Conservation (phyloP, 2,888 invertebrate genomes). For the Trachelus iudaicus region DNA sequence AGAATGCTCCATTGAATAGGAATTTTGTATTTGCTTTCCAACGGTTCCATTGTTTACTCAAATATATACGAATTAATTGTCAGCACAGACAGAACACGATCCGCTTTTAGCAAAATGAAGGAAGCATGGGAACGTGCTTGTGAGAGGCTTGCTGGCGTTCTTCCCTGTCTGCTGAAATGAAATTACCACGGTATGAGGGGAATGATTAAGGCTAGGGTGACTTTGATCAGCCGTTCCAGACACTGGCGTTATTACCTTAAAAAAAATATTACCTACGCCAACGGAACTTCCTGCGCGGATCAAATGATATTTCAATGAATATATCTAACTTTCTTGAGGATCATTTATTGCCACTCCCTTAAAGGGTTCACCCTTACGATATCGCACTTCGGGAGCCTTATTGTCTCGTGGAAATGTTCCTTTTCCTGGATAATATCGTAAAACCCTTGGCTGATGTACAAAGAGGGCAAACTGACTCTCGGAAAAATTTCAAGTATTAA, state of each 20-base stretch:
- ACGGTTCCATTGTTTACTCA: neutral
- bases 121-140: too few relatives aligned
- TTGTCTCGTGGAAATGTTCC: neutral
- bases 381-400: neutral
- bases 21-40: neutral
- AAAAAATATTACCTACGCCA: too few relatives aligned
- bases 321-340: neutral
- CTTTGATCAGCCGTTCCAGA: too few relatives aligned
- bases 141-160: too few relatives aligned
- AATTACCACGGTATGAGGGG: too few relatives aligned
- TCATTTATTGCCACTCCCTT: neutral
- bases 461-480: neutral
- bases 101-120: too few relatives aligned
- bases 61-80: neutral
- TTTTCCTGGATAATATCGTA: neutral
- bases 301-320: neutral
- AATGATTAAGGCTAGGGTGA: too few relatives aligned
- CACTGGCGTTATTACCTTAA: too few relatives aligned
- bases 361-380: neutral
- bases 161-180: too few relatives aligned
- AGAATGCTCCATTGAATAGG: neutral
- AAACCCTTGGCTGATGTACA: neutral
- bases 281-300: too few relatives aligned
- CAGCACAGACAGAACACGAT: too few relatives aligned
- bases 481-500: neutral